A percentile compares a stretch with the other conserved stretches of the same genome.
Evolutionary conservation across 2,113 vertebrate species (phyloP).

Genomic region (Lathamus discolor): DNA sequence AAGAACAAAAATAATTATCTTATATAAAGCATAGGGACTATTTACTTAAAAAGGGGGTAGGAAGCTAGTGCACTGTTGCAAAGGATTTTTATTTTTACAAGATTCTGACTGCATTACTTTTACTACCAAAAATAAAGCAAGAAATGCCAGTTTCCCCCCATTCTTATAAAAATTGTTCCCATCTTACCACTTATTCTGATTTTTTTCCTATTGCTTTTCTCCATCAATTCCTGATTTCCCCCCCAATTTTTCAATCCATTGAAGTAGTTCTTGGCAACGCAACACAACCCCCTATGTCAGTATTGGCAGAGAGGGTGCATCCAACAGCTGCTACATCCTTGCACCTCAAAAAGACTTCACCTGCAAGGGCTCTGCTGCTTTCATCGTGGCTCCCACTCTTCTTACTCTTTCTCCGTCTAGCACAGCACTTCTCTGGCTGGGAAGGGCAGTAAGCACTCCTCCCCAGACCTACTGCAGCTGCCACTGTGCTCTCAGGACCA

Average conservation of each 20-base stretch:
- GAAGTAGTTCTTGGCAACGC: background rate
- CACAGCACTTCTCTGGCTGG: constrained; percentile 31
- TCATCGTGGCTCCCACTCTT: constrained; percentile 68
- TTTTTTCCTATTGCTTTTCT: constrained; percentile 16
- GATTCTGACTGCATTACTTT: background rate
- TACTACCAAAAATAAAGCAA: background rate
- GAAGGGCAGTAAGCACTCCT: constrained; percentile 28
- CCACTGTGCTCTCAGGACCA: constrained; percentile 45
- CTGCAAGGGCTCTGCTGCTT: constrained; percentile 69
- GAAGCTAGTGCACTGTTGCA: background rate
- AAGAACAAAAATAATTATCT: background rate
- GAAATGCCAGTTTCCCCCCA: background rate
- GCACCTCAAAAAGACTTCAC: constrained; percentile 60
- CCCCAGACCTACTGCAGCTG: background rate
- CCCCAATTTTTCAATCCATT: background rate
- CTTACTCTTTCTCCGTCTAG: constrained; percentile 8
- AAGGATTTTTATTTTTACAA: background rate
- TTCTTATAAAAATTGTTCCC: background rate
- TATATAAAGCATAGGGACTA: background rate
- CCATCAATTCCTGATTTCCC: background rate
- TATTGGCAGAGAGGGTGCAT: background rate
- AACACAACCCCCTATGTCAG: background rate
- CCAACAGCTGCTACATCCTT: background rate
- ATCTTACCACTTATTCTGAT: background rate
- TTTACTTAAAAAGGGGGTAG: background rate